Evolutionary conservation across 2,888 invertebrate genomes (phyloP).

Genomic region (Stenodera caucasica): DNA sequence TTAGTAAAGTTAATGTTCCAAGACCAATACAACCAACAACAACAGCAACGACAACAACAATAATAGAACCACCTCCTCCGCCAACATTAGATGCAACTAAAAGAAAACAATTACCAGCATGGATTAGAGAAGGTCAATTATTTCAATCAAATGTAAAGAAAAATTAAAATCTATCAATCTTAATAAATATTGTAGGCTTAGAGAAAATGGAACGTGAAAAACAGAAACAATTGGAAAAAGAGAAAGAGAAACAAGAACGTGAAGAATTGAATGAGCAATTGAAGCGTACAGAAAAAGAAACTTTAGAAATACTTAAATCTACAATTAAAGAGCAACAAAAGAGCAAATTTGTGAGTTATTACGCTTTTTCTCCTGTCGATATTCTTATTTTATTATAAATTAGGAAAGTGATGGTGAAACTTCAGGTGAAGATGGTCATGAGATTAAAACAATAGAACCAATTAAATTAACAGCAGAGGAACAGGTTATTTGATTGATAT

Average conservation of each 20-base stretch:
- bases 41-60: conserved; percentile 39
- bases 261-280: conserved; percentile 62
- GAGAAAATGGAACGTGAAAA: conserved; percentile 98
- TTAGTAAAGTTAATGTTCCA: conserved; percentile 53
- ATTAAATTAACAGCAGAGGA: conserved; percentile 55
- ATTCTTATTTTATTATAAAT: conserved; percentile 15
- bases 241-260: conserved; percentile 67
- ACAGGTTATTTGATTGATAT: too few species aligned
- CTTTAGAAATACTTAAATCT: conserved; percentile 53
- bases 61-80: conserved; percentile 41
- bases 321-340: conserved; percentile 56
- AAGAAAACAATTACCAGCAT: conserved; percentile 89
- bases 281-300: conserved; percentile 60
- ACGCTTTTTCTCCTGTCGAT: conserved; percentile 9
- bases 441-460: conserved; percentile 46
- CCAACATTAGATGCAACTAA: conserved; percentile 86
- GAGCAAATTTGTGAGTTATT: conserved; percentile 63
- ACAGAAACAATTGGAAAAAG: conserved; percentile 80
- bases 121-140: conserved; percentile 97
- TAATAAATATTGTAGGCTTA: conserved; percentile 63
- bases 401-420: conserved; percentile 56
- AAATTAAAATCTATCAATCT: too few species aligned
- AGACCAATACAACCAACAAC: conserved; percentile 37
- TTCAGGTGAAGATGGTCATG: conserved; percentile 55
- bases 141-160: too few species aligned